phyloP scores from a whole-genome alignment of 2,888 invertebrate species.

The Microctonus aethiopoides region DNA sequence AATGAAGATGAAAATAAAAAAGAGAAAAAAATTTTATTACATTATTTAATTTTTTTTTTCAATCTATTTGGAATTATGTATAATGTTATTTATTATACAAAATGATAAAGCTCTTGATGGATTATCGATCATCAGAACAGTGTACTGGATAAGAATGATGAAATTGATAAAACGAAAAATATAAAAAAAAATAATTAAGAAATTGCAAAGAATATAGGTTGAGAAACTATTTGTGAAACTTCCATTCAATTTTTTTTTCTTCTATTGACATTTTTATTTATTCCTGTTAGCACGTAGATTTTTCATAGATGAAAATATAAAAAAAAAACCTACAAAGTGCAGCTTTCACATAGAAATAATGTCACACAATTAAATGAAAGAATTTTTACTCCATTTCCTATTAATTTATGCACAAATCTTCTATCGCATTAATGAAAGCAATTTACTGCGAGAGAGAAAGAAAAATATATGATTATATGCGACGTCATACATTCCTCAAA shows the following conservation, averaged over 20 bases:
- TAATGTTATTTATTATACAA: neutral
- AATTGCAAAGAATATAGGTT: neutral
- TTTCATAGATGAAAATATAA: too few species aligned
- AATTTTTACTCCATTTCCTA: neutral
- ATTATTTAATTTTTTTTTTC: neutral
- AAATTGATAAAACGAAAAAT: neutral
- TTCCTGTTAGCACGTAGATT: neutral
- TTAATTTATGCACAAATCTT: neutral
- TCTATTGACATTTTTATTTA: neutral
- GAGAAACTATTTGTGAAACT: neutral
- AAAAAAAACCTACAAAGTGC: neutral
- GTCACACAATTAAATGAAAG: neutral
- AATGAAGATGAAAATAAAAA: neutral
- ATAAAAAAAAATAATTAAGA: neutral
- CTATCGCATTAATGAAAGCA: neutral
- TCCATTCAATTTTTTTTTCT: neutral
- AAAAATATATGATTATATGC: neutral
- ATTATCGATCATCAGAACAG: neutral
- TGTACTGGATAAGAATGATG: constrained; percentile 2
- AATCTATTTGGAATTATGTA: neutral
- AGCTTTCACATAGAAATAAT: constrained; percentile 5
- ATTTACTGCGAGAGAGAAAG: neutral
- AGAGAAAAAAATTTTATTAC: neutral
- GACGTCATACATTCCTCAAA: neutral
- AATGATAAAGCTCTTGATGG: neutral